These are phyloP conservation scores for Netelia fuscicornis DNA, from an alignment of 2,888 invertebrate species.

Conservation along the genomic window DNA sequence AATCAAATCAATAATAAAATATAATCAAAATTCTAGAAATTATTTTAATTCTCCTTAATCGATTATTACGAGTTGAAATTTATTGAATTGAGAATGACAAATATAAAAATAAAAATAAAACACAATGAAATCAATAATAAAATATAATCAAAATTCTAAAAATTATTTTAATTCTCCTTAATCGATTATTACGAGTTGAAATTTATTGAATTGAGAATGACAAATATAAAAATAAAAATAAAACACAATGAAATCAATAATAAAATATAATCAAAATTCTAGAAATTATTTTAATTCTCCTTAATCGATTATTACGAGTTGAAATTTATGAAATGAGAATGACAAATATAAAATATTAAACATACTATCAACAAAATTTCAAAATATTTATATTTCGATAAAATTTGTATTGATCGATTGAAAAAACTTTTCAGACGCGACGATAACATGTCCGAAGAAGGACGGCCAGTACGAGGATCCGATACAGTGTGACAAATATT, in stretches of 20 bases:
- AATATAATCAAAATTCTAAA: no score
- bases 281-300: no score
- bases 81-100: not conserved
- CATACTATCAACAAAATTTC: not conserved
- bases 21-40: no score
- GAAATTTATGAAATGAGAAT: conserved; percentile 3
- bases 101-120: not conserved
- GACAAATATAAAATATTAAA: not conserved
- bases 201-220: conserved; percentile 2
- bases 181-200: not conserved
- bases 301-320: not conserved
- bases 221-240: not conserved
- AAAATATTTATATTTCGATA: not conserved
- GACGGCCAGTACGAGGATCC: conserved; percentile 93
- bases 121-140: no score
- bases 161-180: no score
- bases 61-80: not conserved
- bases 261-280: no score
- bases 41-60: no score
- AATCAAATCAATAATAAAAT: no score
- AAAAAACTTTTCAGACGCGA: conserved; percentile 82
- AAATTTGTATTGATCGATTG: not conserved
- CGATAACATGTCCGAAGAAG: conserved; percentile 93
- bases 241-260: no score
- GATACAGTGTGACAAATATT: conserved; percentile 94